A percentile compares a stretch with the other conserved stretches of the same genome.
phyloP scores from a whole-genome alignment of 2,797 vertebrate species.

The Anomalospiza imberbis region DNA sequence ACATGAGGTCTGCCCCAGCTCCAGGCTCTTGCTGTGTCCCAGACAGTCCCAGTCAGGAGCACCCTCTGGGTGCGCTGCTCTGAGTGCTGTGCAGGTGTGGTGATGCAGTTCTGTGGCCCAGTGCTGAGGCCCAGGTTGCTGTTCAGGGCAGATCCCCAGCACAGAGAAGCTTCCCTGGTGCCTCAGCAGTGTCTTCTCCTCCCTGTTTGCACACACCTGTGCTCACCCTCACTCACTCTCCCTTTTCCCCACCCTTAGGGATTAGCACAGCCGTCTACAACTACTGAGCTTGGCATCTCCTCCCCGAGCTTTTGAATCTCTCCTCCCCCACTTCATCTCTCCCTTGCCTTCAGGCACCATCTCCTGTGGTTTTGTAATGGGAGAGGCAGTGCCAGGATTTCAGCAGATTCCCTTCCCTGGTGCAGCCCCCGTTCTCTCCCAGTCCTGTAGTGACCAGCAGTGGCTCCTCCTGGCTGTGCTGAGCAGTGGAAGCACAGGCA shows the following conservation, averaged over 20 bases:
- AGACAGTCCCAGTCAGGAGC: rapidly evolving
- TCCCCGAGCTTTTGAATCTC: neutral
- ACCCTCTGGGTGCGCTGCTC: rapidly evolving
- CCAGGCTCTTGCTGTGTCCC: neutral
- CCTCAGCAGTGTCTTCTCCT: neutral
- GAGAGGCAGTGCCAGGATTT: neutral
- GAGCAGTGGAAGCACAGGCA: neutral
- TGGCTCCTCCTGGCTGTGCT: neutral
- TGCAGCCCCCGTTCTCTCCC: neutral
- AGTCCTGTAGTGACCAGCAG: neutral
- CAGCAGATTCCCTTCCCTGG: neutral
- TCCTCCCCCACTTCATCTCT: neutral
- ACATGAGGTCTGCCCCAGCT: neutral
- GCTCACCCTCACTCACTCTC: neutral
- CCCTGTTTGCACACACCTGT: neutral
- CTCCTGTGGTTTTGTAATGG: neutral
- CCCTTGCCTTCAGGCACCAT: neutral
- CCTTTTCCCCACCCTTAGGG: neutral
- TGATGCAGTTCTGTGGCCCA: neutral
- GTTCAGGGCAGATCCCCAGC: neutral
- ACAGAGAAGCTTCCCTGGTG: neutral
- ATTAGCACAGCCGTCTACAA: neutral
- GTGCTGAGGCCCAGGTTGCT: neutral
- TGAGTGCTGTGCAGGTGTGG: neutral
- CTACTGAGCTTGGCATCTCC: neutral